Evolutionary conservation across 2,888 invertebrate genomes (phyloP).

Genomic region (Tolmerus cingulatus): DNA sequence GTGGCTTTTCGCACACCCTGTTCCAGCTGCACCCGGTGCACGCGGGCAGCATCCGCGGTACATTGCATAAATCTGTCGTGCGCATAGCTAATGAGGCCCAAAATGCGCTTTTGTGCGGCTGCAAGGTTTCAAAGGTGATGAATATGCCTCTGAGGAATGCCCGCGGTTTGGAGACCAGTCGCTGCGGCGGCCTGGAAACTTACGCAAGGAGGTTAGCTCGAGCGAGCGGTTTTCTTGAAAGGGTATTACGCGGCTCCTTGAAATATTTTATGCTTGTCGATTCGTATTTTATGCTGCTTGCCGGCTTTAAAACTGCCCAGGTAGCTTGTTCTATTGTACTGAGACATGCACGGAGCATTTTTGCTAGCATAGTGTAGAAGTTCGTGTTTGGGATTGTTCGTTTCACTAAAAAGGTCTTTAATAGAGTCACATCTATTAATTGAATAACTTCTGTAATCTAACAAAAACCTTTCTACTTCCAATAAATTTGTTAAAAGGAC

Average conservation of each 20-base stretch:
- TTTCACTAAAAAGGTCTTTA: not conserved
- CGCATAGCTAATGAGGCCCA: not conserved
- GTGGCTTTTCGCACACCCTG: not conserved
- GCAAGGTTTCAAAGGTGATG: not conserved
- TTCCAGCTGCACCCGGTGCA: not conserved
- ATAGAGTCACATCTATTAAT: not conserved
- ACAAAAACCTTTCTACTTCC: no score
- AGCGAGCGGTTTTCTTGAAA: not conserved
- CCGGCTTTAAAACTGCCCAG: not conserved
- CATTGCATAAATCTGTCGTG: not conserved
- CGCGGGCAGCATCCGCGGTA: not conserved
- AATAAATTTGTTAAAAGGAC: no score
- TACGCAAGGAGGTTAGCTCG: not conserved
- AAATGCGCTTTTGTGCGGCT: not conserved
- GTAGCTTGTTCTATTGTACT: not conserved
- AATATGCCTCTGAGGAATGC: not conserved
- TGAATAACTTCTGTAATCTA: not conserved
- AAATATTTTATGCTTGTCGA: not conserved
- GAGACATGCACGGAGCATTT: not conserved
- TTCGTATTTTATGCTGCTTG: not conserved
- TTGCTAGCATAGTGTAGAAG: not conserved
- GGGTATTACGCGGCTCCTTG: not conserved
- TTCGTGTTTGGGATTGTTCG: not conserved
- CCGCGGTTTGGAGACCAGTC: not conserved
- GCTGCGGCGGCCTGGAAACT: not conserved